Base-by-base conservation (phyloP, 2,888 invertebrate species). In the Drosophila formosana region DNA sequence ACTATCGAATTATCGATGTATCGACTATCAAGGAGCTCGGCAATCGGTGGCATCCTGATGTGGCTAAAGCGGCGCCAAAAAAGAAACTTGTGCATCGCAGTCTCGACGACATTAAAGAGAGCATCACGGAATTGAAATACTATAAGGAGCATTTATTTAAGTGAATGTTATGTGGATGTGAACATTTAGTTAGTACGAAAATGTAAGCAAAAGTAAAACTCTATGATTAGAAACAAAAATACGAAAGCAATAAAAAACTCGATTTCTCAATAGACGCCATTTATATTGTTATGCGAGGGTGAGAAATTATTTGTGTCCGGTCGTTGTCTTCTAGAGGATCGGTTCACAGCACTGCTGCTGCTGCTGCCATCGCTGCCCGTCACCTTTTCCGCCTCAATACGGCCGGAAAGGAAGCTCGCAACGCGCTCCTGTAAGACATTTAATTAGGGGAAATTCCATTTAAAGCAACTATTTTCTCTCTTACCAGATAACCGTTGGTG, bases 1-100 rank as follows among this genome's bases (percentile, higher is more conserved):
- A 99, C 91, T 98, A 99, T 92, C 94, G 99, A 82, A 96, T 97
- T 47, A 95, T 99, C 72, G 99, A 99, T 93, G 98, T 98, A 2
- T 97, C 97, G 37, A 95, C 97, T 0, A 92, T 99, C 18, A 98
- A 98, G 91, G 98, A 98, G 92, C 91, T 99, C 57, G 95, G 94
- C 9, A 94, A 94, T 75, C 92, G 96, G 13, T 99, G 98, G 98
- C 95, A 95, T 91, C 94, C 94, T 3, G 93, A 94, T 18, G 91
- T 95, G 8, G 94, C 92, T 80, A 91, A 93, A 11, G 89, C 86
- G n/a, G 92, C 93, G 55, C 96, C 96, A 0, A 90, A 90, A 50
- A 97, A 97, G 88, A 92, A 90, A 52, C 93, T 94, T n/a, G 83
- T 91, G 0, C 97, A 98, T 89, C 94, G 97, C 77, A 95, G 96